These are phyloP conservation scores for Hymenopus coronatus DNA, from an alignment of 2,888 invertebrate species.

Conservation along the genomic window DNA sequence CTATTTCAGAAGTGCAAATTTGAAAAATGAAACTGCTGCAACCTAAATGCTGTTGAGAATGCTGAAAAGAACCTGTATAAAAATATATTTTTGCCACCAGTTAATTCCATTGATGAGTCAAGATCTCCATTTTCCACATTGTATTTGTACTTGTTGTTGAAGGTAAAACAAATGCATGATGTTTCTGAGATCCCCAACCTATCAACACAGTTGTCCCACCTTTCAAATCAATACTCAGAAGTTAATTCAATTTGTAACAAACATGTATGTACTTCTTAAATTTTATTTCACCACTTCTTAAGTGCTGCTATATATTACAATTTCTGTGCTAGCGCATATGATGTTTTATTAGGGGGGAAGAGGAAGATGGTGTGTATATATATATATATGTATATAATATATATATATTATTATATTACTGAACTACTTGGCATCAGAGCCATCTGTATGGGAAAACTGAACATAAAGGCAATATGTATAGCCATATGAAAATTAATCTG, in stretches of 20 bases:
- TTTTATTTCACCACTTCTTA: background rate
- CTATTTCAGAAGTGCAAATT: background rate
- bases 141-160: background rate
- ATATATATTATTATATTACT: background rate
- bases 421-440: background rate
- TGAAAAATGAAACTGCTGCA: background rate
- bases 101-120: background rate
- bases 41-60: background rate
- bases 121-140: background rate
- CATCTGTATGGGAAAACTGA: background rate
- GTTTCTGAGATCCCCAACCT: background rate
- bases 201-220: background rate
- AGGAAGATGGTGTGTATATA: background rate
- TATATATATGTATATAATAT: background rate
- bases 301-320: background rate
- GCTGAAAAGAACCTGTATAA: background rate
- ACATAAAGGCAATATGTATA: background rate
- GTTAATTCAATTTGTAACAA: background rate
- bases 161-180: background rate
- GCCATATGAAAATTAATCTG: background rate
- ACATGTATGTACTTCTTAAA: background rate
- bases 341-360: background rate
- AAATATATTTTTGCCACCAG: background rate
- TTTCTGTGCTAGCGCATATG: background rate
- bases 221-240: background rate